A percentile compares a stretch with the other conserved stretches of the same genome.
Evolutionary conservation across 2,797 vertebrate genomes (phyloP).

Genomic region (Nothura maculosa): DNA sequence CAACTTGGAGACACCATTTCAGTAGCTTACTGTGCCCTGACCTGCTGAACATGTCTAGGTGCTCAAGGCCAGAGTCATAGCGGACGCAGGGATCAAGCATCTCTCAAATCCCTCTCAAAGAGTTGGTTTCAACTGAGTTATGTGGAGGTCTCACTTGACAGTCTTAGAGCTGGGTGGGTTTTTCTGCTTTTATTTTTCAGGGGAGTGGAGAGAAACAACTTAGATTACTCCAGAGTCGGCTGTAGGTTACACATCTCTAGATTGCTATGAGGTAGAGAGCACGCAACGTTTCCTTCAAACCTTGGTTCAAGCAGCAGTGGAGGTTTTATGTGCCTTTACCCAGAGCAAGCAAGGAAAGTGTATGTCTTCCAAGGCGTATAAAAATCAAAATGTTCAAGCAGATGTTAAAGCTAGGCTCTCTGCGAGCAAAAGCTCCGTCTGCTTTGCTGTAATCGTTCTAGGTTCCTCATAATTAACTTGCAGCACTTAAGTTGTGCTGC

Average conservation of each 20-base stretch:
- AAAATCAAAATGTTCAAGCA: neutral
- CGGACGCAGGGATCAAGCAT: neutral
- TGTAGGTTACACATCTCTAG: neutral
- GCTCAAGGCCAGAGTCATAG: neutral
- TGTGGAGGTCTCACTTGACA: neutral
- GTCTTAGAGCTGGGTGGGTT: neutral
- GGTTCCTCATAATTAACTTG: neutral
- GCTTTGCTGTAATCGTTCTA: neutral
- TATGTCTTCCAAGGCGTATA: accelerated
- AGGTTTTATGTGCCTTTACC: neutral
- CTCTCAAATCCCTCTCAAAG: neutral
- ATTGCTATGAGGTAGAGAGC: neutral
- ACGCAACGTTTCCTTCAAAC: neutral
- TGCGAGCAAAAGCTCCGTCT: neutral
- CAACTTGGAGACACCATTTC: neutral
- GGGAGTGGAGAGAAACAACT: accelerated
- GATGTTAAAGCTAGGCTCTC: neutral
- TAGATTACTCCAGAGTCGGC: neutral
- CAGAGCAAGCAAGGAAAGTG: neutral
- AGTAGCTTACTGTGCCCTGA: neutral
- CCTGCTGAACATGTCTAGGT: neutral
- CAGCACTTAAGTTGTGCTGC: neutral
- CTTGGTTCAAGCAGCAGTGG: neutral
- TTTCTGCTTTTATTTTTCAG: neutral
- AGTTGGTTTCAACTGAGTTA: neutral